phyloP scores from a whole-genome alignment of 2,888 invertebrate species.

The Caenorhabditis sp. region DNA sequence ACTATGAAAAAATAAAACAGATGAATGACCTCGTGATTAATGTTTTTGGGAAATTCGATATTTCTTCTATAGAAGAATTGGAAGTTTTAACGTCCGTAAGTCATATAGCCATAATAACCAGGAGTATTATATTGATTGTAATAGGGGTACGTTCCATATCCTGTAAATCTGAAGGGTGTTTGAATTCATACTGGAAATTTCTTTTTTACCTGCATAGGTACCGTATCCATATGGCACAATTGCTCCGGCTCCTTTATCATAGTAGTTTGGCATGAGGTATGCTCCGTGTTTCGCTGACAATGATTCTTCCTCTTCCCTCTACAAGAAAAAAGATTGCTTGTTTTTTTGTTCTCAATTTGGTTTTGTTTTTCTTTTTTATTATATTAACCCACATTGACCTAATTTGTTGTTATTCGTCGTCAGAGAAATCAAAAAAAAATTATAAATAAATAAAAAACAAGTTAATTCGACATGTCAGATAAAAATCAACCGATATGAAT shows the following conservation, averaged over 20 bases:
- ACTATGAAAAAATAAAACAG: not conserved
- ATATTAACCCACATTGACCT: not conserved
- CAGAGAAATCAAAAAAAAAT: not conserved
- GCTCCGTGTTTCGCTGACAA: constrained; percentile 65
- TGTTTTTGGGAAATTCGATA: not conserved
- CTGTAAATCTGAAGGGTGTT: constrained; percentile 11
- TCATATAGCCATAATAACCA: constrained; percentile 63
- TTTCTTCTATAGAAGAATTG: constrained; percentile 4
- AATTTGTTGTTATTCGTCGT: not conserved
- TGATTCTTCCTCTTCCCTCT: constrained; percentile 62
- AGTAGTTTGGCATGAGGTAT: constrained; percentile 61
- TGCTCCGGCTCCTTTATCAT: constrained; percentile 51
- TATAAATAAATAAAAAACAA: not conserved
- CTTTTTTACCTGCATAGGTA: constrained; percentile 33
- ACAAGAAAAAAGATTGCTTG: constrained; percentile 6
- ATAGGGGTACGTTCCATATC: constrained; percentile 48
- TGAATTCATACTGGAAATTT: not conserved
- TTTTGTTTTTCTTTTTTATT: not conserved
- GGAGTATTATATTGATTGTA: constrained; percentile 47
- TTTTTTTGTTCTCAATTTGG: not conserved
- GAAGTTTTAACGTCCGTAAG: constrained; percentile 55
- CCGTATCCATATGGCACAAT: constrained; percentile 58
- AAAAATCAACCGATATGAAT: not conserved
- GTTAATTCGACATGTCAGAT: constrained; percentile 1
- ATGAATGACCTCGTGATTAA: constrained; percentile 5